Evolutionary conservation across 2,888 invertebrate species (phyloP).

Genomic region (Leistus spinibarbis): DNA sequence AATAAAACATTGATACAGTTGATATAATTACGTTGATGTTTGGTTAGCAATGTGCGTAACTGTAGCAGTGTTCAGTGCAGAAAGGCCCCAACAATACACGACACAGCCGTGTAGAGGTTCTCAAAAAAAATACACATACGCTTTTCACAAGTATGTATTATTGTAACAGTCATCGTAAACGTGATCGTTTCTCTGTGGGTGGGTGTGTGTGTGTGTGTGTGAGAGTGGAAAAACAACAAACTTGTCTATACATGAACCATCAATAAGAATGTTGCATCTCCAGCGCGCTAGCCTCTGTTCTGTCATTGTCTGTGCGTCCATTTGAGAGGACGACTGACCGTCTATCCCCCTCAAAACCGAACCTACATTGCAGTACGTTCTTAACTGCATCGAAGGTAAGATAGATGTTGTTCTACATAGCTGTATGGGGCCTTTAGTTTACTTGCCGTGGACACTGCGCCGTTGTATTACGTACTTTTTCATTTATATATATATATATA

Average conservation of each 20-base stretch:
- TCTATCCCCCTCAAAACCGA: constrained; percentile 17
- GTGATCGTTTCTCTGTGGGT: neutral
- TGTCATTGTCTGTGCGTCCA: constrained; percentile 31
- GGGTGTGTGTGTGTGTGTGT: neutral
- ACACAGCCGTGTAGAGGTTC: constrained; percentile 4
- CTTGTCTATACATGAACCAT: neutral
- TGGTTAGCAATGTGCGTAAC: constrained; percentile 26
- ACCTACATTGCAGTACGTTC: constrained; percentile 41
- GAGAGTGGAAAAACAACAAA: neutral
- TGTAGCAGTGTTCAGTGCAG: constrained; percentile 33
- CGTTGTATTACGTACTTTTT: constrained; percentile 13
- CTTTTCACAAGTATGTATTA: neutral
- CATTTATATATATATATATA: constrained; percentile 1
- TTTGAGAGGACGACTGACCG: constrained; percentile 26
- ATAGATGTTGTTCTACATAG: constrained; percentile 51
- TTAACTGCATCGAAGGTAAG: constrained; percentile 54
- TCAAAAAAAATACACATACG: neutral
- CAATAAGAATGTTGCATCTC: constrained; percentile 12
- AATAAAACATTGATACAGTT: constrained; percentile 40
- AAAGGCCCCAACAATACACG: constrained; percentile 35
- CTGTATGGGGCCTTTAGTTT: constrained; percentile 59
- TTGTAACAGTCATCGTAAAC: neutral
- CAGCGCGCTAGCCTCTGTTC: constrained; percentile 34
- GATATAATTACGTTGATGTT: constrained; percentile 37
- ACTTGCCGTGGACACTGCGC: constrained; percentile 45